Percentiles rank a stretch among this genome's conserved stretches.
phyloP scores from a whole-genome alignment of 2,797 vertebrate genomes.

The Smutsia gigantea region DNA sequence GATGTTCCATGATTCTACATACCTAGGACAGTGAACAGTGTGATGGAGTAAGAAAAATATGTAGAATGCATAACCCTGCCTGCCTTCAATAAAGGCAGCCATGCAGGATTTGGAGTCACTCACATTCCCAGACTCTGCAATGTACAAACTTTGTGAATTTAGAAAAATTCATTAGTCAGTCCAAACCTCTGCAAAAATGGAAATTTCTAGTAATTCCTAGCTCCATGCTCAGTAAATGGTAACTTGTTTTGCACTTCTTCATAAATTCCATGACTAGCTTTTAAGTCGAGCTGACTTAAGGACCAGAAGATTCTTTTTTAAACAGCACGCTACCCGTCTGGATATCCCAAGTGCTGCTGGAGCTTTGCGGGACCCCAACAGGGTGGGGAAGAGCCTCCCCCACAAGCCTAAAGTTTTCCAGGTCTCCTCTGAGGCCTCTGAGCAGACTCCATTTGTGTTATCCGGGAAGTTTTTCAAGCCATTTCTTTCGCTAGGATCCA shows the following conservation, averaged over 20 bases:
- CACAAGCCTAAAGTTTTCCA: neutral
- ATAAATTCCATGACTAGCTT: neutral
- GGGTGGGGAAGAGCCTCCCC: neutral
- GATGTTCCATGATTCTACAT: neutral
- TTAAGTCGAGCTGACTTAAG: neutral
- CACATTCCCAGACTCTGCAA: neutral
- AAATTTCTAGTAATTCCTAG: neutral
- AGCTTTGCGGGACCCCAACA: neutral
- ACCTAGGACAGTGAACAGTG: neutral
- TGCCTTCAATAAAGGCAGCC: neutral
- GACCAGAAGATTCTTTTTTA: neutral
- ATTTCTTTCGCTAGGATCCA: conserved; percentile 67
- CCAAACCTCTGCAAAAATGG: neutral
- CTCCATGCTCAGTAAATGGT: neutral
- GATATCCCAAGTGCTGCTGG: neutral
- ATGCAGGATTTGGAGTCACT: neutral
- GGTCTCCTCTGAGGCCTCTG: neutral
- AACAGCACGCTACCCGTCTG: neutral
- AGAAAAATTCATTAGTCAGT: neutral
- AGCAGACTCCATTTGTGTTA: conserved; percentile 15
- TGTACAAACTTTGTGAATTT: neutral
- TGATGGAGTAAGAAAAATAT: neutral
- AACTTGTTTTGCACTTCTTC: neutral
- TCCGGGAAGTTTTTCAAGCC: conserved; percentile 30
- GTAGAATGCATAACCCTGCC: neutral